Evolutionary conservation across 2,888 invertebrate species (phyloP), one percentile per base, ranked within the genome.

Genomic region (Drepanosiphum platanoidis): DNA sequence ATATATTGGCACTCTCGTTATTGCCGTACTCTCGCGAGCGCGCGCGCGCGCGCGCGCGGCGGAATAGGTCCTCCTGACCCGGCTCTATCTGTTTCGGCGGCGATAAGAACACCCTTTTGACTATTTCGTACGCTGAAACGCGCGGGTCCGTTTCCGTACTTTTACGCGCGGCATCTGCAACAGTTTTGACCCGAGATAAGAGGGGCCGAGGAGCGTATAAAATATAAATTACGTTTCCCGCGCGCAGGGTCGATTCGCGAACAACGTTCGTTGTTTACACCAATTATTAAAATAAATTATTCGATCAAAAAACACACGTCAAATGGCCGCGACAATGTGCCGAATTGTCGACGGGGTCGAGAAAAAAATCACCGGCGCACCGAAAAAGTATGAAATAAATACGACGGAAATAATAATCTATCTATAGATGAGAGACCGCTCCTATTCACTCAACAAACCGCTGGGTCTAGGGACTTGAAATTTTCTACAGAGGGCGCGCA

Each of bases 41-140:
- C n/a, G n/a, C n/a, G n/a, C n/a, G n/a, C n/a, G n/a, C n/a, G n/a
- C n/a, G n/a, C n/a, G n/a, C n/a, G n/a, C n/a, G 8, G 11, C 36
- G n/a, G 46, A 52, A 74, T 74, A 32, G 74, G 52, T 52, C 32
- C 74, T 52, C 32, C 74, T 74, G 52, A 52, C 52, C 22, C 34
- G 13, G 52, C 52, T n/a, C n/a, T 74, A 52, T 74, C 74, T 74
- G 74, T 74, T 74, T 52, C 34, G 74, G 34, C n/a, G 74, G 7
- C 52, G 74, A 74, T 74, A 74, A 74, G 74, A 74, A 74, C n/a
- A n/a, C 74, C 74, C 74, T 74, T 74, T 74, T 52, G 52, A 74
- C 52, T 74, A 52, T 74, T 74, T 74, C 34, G 30, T n/a, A 34
- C 52, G 34, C 52, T 32, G 13, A n/a, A 34, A n/a, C 27, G n/a